Conservation (phyloP, 2,113 vertebrate species). For the Onychorhynchus coronatus region DNA sequence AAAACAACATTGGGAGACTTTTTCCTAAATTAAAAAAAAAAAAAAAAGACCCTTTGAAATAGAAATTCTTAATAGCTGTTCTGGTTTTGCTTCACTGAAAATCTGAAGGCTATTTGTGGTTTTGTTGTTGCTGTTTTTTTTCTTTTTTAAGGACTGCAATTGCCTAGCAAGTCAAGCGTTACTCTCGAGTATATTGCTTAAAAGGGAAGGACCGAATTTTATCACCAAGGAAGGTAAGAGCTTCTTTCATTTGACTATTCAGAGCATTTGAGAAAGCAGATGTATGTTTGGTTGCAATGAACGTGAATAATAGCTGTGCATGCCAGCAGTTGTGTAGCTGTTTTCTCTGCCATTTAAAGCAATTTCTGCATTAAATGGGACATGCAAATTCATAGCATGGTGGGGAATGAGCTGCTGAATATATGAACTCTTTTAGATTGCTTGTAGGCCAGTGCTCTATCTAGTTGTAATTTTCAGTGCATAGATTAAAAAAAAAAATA, state of each 20-base stretch:
- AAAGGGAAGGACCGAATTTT: conserved; percentile 89
- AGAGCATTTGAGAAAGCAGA: background rate
- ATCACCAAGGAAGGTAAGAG: conserved; percentile 87
- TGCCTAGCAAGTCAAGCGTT: conserved; percentile 90
- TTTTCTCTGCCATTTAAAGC: conserved; percentile 29
- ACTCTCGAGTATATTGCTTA: conserved; percentile 84
- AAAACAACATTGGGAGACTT: background rate
- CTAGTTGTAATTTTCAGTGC: conserved; percentile 3
- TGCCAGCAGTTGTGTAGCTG: background rate
- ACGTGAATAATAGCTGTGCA: background rate
- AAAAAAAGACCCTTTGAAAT: background rate
- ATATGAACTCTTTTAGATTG: background rate
- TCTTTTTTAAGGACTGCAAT: conserved; percentile 81
- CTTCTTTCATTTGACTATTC: background rate
- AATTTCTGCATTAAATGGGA: conserved; percentile 36
- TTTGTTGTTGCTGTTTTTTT: background rate
- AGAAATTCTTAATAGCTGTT: background rate
- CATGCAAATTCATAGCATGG: background rate
- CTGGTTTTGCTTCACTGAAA: background rate
- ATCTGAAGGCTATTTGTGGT: background rate
- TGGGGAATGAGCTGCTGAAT: conserved; percentile 8
- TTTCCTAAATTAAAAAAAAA: background rate
- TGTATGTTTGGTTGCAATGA: background rate
- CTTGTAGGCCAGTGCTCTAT: background rate
- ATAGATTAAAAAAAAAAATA: background rate